Evolutionary conservation across 2,797 vertebrate species (phyloP).

Genomic region (Lacerta bilineata): DNA sequence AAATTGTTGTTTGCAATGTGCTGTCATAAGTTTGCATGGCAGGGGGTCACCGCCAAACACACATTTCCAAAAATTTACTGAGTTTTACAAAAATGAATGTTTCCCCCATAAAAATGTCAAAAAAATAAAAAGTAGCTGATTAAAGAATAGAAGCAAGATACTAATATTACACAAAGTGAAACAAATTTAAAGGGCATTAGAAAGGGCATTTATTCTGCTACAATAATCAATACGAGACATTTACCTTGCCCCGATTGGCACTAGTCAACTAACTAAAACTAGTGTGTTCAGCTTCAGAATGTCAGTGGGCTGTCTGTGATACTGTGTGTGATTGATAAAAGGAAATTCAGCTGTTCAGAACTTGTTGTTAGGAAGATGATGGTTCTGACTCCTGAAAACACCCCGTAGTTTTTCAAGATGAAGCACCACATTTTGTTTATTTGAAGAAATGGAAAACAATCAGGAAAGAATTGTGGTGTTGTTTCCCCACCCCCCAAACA

Average conservation of each 20-base stretch:
- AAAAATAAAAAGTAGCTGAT: background rate
- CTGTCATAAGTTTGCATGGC: background rate
- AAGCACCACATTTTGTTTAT: slow-evolving; percentile 43
- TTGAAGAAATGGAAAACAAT: slow-evolving; percentile 54
- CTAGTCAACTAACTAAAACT: slow-evolving; percentile 5
- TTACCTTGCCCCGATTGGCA: background rate
- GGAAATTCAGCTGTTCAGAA: slow-evolving; percentile 26
- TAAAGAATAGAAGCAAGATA: background rate
- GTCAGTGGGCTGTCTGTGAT: background rate
- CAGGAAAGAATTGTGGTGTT: slow-evolving; percentile 52
- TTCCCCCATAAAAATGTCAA: background rate
- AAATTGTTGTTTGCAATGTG: background rate
- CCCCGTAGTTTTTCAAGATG: slow-evolving; percentile 51
- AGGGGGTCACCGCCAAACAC: background rate
- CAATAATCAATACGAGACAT: background rate
- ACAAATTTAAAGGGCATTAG: background rate
- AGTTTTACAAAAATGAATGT: background rate
- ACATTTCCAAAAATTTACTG: background rate
- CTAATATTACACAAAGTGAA: background rate
- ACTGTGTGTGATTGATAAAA: background rate
- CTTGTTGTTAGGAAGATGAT: slow-evolving; percentile 37
- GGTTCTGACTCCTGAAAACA: slow-evolving; percentile 40
- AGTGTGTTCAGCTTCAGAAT: background rate
- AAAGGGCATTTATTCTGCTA: background rate
- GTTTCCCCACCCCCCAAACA: background rate